Conservation (phyloP, 1,140 invertebrate genomes). For the Macrobrachium nipponense region DNA sequence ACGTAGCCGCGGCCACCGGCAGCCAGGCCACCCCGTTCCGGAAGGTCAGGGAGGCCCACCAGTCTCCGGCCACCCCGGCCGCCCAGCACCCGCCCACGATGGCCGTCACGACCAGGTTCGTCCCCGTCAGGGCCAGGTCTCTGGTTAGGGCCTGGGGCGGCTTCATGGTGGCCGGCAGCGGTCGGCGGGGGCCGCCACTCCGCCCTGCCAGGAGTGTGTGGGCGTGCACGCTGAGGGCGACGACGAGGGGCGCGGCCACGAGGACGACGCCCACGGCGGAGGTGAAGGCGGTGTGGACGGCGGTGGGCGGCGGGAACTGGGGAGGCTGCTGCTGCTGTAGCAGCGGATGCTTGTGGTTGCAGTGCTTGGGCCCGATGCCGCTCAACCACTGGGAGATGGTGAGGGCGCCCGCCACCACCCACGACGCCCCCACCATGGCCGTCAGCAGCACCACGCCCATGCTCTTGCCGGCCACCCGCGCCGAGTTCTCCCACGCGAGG, state of each 20-base stretch:
- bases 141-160: conserved; percentile 47
- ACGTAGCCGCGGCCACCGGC: conserved; percentile 54
- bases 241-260: conserved; percentile 72
- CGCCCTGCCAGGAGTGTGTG: conserved; percentile 58
- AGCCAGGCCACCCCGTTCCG: conserved; percentile 47
- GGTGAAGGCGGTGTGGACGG: conserved; percentile 72
- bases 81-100: conserved; percentile 58
- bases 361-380: conserved; percentile 66
- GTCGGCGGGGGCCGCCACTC: conserved; percentile 40
- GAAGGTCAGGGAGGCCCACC: conserved; percentile 50
- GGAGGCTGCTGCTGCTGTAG: no score
- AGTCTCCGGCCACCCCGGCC: conserved; percentile 59
- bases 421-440: conserved; percentile 56
- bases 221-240: conserved; percentile 66
- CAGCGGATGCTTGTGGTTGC: conserved; percentile 67
- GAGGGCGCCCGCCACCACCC: conserved; percentile 64
- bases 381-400: conserved; percentile 58
- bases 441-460: conserved; percentile 70
- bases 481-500: conserved; percentile 73
- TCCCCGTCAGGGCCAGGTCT: conserved; percentile 58
- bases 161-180: conserved; percentile 46
- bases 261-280: conserved; percentile 68
- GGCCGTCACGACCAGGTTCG: conserved; percentile 59
- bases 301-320: conserved; percentile 59
- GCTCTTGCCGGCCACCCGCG: conserved; percentile 65